Percentiles rank a stretch among this genome's conserved stretches.
Conservation (phyloP, 2,888 invertebrate genomes). For the Yponomeuta evonymella region DNA sequence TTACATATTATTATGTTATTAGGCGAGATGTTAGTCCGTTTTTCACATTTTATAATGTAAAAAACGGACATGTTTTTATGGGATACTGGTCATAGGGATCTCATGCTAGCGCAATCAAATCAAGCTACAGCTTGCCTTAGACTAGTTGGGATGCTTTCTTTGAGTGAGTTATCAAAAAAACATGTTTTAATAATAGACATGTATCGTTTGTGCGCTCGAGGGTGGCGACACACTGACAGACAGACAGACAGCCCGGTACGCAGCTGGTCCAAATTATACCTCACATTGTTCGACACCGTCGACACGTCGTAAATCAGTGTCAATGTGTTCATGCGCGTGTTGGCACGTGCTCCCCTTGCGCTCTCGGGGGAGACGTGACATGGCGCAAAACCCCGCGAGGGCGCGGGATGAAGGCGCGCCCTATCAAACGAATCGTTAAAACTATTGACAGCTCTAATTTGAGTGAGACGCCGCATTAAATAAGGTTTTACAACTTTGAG, state of each 20-base stretch:
- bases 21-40: no score
- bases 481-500: background rate
- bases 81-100: no score
- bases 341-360: background rate
- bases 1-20: no score
- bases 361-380: background rate
- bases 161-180: no score
- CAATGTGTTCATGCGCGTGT: background rate
- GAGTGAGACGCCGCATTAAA: background rate
- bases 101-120: no score
- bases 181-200: no score
- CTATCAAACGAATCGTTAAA: background rate
- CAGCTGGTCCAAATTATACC: background rate
- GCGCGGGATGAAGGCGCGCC: background rate
- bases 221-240: no score
- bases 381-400: background rate
- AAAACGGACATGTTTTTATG: no score
- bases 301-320: background rate
- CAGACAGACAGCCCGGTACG: background rate
- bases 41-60: no score
- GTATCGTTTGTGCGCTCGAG: no score
- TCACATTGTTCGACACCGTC: background rate
- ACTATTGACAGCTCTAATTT: background rate
- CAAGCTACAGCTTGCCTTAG: no score
- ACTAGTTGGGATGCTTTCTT: no score